These are phyloP conservation scores for Naso thynnoides DNA, from an alignment of 2,797 vertebrate species.

Conservation along the genomic window DNA sequence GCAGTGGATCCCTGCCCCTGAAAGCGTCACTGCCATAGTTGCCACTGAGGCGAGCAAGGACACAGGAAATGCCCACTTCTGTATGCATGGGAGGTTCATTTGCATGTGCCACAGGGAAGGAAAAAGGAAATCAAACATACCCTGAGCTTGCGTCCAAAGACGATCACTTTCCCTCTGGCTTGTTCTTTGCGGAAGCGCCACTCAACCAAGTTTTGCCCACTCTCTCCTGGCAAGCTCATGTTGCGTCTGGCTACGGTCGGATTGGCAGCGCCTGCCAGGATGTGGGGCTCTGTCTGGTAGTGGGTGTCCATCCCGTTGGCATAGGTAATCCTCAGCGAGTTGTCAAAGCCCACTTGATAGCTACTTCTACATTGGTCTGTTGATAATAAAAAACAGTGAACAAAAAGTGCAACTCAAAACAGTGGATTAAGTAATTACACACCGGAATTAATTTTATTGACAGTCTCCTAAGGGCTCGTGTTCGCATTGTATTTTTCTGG, in stretches of 20 bases:
- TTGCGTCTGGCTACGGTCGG: conserved; percentile 96
- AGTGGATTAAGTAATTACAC: conserved; percentile 8
- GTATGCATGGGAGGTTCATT: conserved; percentile 1
- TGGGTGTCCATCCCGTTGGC: conserved; percentile 97
- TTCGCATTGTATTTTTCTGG: too few species aligned
- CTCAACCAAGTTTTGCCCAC: conserved; percentile 96
- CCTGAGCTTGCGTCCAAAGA: conserved; percentile 97
- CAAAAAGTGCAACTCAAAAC: conserved; percentile 33
- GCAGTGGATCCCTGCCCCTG: background rate
- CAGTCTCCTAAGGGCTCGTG: too few species aligned
- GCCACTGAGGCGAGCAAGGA: conserved; percentile 3
- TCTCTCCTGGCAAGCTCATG: conserved; percentile 96
- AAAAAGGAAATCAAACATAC: conserved; percentile 75
- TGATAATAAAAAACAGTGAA: conserved; percentile 42
- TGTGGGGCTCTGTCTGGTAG: conserved; percentile 97
- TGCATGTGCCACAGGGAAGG: conserved; percentile 10
- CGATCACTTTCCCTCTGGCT: conserved; percentile 94
- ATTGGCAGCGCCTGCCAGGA: conserved; percentile 95
- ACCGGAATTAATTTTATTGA: background rate
- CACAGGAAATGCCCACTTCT: conserved; percentile 8
- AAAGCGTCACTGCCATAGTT: background rate
- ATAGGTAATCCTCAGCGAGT: conserved; percentile 94
- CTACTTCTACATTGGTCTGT: conserved; percentile 96
- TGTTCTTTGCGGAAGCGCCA: conserved; percentile 99
- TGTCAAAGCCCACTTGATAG: conserved; percentile 95